Evolutionary conservation across 2,113 vertebrate genomes (phyloP), one percentile per base, ranked within the genome.

Genomic region (Sceloporus tristichus): DNA sequence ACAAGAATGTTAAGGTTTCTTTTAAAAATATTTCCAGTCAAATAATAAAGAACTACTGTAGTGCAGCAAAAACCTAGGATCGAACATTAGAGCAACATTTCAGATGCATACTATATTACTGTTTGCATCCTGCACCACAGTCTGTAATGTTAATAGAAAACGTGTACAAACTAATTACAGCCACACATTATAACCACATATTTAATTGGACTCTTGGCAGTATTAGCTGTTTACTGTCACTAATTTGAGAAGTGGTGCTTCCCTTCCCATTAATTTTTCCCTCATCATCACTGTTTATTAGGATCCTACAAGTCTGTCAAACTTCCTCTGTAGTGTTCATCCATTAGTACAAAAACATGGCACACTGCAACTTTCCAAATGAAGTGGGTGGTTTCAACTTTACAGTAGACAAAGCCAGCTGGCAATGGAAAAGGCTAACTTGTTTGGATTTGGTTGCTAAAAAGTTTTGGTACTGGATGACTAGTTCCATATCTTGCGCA

Each of bases 131-230:
- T 68, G 59, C 54, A 75, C 48, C 70, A 27, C 34, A 82, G 59
- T 77, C 56, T 71, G 65, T 82, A 76, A 34, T 82, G 25, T 25
- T 38, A 87, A 80, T 79, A 86, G 34, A 53, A 79, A 54, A 70
- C 40, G 9, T 81, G 70, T 48, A 76, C 29, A 76, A 82, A 48
- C 79, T 75, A 65, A 82, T 82, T 65, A 85, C 54, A 74, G 53
- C 18, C 73, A 48, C 68, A 54, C 48, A 85, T 82, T 65, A 65
- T 38, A n/a, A 76, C 4, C 40, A 59, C 1, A 34, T 74, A 13
- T 42, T 81, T 87, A 66, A 82, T 66, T 88, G 18, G 56, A 19
- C 66, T 76, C 59, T 34, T 56, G 59, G 87, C 40, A 77, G 59
- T 68, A 53, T 21, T 18, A 80, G 79, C 38, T 77, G 40, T 68